phyloP scores from a whole-genome alignment of 2,113 vertebrate genomes.

The Rissa tridactyla region DNA sequence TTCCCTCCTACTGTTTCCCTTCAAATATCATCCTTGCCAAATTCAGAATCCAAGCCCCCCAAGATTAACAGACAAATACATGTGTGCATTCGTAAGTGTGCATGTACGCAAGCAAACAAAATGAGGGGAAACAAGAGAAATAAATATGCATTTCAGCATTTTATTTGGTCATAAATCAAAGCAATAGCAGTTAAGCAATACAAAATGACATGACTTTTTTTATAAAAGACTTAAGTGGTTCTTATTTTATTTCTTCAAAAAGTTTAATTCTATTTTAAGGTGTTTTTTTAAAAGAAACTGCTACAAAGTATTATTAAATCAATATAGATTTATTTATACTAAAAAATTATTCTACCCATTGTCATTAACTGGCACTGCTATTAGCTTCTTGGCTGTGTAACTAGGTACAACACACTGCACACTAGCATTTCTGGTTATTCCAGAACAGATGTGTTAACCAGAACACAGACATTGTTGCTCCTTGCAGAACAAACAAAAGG shows the following conservation, averaged over 20 bases:
- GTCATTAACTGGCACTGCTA: background rate
- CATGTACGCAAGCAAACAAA: background rate
- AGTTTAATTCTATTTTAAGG: background rate
- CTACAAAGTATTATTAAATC: background rate
- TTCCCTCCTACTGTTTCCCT: background rate
- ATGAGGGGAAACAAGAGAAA: background rate
- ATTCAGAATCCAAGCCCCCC: background rate
- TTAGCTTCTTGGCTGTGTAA: background rate
- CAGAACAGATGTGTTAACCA: background rate
- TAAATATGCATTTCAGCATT: background rate
- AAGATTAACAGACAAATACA: background rate
- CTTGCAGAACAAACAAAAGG: background rate
- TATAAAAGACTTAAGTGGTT: background rate
- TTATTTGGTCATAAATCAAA: background rate
- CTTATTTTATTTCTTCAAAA: background rate
- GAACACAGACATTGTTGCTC: background rate
- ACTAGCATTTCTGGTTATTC: background rate
- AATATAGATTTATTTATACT: background rate
- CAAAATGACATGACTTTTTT: background rate
- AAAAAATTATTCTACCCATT: background rate
- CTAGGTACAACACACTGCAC: background rate
- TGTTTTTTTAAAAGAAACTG: background rate
- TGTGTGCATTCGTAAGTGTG: background rate
- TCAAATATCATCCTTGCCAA: background rate
- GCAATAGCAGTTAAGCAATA: background rate